phyloP scores from a whole-genome alignment of 2,113 vertebrate species.

The Mesoclemmys tuberculata region DNA sequence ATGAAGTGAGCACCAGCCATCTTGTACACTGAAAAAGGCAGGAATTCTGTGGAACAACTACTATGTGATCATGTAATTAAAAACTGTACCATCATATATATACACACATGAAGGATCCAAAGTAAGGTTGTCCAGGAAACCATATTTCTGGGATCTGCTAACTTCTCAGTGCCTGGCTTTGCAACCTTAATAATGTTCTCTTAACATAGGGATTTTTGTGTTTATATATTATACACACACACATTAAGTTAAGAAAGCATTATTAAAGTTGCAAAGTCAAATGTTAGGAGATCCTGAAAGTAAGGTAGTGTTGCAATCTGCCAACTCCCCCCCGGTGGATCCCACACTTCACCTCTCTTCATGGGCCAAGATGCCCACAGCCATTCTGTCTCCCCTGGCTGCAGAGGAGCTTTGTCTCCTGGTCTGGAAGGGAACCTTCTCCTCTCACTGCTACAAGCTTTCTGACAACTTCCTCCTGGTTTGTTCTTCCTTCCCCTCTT shows the following conservation, averaged over 20 bases:
- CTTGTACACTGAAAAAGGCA: not conserved
- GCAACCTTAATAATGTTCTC: not conserved
- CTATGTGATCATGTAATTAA: not conserved
- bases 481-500: too few species aligned
- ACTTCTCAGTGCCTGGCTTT: not conserved
- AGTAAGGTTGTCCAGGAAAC: not conserved
- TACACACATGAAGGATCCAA: not conserved
- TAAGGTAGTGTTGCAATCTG: too few species aligned
- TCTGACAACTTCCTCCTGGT: too few species aligned
- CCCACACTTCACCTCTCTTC: too few species aligned
- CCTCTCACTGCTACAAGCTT: too few species aligned
- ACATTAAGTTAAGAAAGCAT: not conserved
- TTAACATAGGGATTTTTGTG: not conserved
- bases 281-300: not conserved
- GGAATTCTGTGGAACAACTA: not conserved
- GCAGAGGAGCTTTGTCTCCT: too few species aligned
- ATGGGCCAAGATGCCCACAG: too few species aligned
- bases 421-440: too few species aligned
- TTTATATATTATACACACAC: too few species aligned
- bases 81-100: not conserved
- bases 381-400: too few species aligned
- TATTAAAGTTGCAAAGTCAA: not conserved
- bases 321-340: too few species aligned
- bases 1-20: not conserved
- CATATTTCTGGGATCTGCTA: not conserved